Evolutionary conservation across 1,140 invertebrate species (phyloP).

Genomic region (Thrips palmi): DNA sequence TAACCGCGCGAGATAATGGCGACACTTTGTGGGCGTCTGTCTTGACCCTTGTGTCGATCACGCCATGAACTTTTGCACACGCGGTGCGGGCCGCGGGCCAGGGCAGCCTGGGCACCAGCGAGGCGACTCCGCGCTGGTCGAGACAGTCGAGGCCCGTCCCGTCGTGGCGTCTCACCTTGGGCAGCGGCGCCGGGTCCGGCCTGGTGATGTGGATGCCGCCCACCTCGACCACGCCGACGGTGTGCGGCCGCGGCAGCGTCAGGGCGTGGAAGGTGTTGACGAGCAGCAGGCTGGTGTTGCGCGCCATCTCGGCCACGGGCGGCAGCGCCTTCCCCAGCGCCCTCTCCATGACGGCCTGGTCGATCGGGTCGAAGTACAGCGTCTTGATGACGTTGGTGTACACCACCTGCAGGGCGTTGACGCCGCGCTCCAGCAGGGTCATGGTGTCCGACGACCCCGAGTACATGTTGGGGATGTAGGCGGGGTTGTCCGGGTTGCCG

Average conservation of each 20-base stretch:
- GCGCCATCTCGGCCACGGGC: slow-evolving; percentile 28
- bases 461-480: slow-evolving; percentile 14
- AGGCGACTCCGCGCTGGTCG: too few relatives aligned
- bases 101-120: too few relatives aligned
- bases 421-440: slow-evolving; percentile 13
- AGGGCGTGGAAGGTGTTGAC: slow-evolving; percentile 41
- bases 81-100: too few relatives aligned
- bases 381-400: slow-evolving; percentile 2
- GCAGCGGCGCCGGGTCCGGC: too few relatives aligned
- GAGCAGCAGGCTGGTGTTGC: slow-evolving; percentile 36
- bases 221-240: slow-evolving; percentile 42
- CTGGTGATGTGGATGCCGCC: slow-evolving; percentile 45
- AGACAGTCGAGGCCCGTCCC: too few relatives aligned
- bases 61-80: too few relatives aligned
- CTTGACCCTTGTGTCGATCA: too few relatives aligned
- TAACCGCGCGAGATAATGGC: too few relatives aligned
- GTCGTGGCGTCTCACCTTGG: too few relatives aligned
- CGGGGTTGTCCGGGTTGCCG: slow-evolving; percentile 13
- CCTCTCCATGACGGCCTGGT: slow-evolving; percentile 11
- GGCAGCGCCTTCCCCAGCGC: slow-evolving; percentile 18
- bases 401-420: slow-evolving; percentile 9
- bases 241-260: slow-evolving; percentile 32
- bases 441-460: slow-evolving; percentile 7
- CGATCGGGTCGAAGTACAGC: neutral
- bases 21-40: too few relatives aligned